A percentile compares a stretch with the other conserved stretches of the same genome.
Conservation (phyloP, 2,113 vertebrate species). For the Benitochromis conjunctus region DNA sequence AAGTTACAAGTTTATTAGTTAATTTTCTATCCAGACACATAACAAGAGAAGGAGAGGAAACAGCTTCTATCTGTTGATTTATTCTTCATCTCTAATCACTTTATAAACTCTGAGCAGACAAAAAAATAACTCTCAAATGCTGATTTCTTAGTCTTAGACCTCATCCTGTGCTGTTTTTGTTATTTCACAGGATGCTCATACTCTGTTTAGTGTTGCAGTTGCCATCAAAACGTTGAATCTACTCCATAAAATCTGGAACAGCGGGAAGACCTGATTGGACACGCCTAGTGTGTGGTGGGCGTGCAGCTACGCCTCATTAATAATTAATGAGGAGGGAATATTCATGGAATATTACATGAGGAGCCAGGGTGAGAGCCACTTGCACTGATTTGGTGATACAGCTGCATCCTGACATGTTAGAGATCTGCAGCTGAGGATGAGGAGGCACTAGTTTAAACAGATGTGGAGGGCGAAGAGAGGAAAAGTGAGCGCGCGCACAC, state of each 20-base stretch:
- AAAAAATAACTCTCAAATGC: background rate
- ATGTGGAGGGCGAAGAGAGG: background rate
- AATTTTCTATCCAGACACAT: background rate
- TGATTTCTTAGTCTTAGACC: background rate
- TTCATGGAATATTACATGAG: slow-evolving; percentile 47
- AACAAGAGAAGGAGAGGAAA: background rate
- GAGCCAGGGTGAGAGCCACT: background rate
- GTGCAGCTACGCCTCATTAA: background rate
- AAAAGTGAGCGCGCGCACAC: background rate
- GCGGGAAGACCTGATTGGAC: slow-evolving; percentile 1
- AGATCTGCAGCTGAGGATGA: background rate
- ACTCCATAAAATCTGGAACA: background rate
- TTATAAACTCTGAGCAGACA: background rate
- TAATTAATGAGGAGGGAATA: slow-evolving; percentile 40
- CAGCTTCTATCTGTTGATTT: background rate
- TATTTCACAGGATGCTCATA: background rate
- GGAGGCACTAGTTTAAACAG: background rate
- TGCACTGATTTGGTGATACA: background rate
- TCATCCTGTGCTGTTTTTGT: background rate
- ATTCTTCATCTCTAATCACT: background rate
- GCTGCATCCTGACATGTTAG: background rate
- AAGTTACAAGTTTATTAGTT: background rate
- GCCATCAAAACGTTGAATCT: background rate
- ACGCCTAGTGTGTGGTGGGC: slow-evolving; percentile 13
- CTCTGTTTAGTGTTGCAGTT: background rate